Percentiles rank a stretch among this genome's conserved stretches.
Evolutionary conservation across 2,113 vertebrate species (phyloP).

Genomic region (Ibidorhyncha struthersii): DNA sequence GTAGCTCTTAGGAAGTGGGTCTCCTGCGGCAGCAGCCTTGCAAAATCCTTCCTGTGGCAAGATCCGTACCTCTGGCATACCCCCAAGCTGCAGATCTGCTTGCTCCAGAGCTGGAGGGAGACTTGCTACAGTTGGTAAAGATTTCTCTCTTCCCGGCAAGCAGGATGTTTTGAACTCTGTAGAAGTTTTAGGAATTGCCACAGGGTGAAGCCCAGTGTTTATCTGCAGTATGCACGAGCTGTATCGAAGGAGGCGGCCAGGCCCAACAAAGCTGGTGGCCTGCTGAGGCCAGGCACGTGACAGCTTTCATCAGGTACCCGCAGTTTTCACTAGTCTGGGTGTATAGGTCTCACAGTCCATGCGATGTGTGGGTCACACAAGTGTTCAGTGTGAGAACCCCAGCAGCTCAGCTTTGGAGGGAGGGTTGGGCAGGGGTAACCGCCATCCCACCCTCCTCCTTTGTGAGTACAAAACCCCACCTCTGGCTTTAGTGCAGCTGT

Average conservation of each 20-base stretch:
- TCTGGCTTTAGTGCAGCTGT: background rate
- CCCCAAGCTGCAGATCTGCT: background rate
- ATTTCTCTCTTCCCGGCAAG: background rate
- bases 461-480: accelerated
- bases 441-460: background rate
- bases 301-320: accelerated
- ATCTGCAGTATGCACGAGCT: background rate
- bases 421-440: background rate
- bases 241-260: accelerated
- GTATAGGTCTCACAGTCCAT: accelerated
- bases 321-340: accelerated
- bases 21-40: background rate
- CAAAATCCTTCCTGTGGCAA: background rate
- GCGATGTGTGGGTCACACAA: no score
- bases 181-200: background rate
- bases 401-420: background rate
- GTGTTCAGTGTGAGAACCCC: accelerated
- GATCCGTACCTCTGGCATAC: background rate
- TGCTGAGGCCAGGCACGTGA: background rate
- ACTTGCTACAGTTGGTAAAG: background rate
- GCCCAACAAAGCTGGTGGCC: background rate
- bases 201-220: background rate
- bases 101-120: background rate
- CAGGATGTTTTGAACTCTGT: background rate
- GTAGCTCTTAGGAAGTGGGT: background rate